Evolutionary conservation across 2,888 invertebrate genomes (phyloP), one percentile per base, ranked within the genome.

Genomic region (Drosophila dives): DNA sequence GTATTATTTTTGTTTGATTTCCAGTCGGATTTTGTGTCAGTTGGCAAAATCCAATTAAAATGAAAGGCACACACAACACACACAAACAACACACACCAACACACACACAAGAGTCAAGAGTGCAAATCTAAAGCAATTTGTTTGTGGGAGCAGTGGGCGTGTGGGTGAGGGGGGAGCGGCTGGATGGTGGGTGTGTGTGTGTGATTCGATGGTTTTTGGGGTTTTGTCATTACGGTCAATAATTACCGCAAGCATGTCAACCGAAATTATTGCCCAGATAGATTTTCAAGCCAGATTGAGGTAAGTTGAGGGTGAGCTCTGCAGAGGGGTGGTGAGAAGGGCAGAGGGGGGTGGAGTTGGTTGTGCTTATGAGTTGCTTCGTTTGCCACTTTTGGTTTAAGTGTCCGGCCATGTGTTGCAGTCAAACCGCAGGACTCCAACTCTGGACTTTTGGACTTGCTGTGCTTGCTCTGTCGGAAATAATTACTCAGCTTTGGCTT

Each of bases 171-270:
- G 34, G n/a, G 36, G 17, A 5, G 6, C 11, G 23, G n/a, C 0
- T 6, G 51, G 20, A 4, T 15, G 38, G 38, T 36, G 36, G 15
- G 36, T 7, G 38, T 17, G 20, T 17, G 20, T 17, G 36, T 26
- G 71, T 64, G 62, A 51, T 72, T 65, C 72, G 69, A 71, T 71
- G 86, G 73, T 60, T 82, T 74, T 67, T 68, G 90, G 90, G 83
- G 90, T 83, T 91, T 91, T 91, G 90, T 91, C 86, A 91, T 91
- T 91, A 91, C 86, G 92, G 92, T 86, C 91, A 87, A 91, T 92
- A 90, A 92, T 91, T 90, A 90, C 92, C 89, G 81, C 92, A 92
- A 91, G 89, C 91, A 87, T 92, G 91, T 91, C 91, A 92, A 90
- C 86, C 83, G 82, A 87, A 91, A 91, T 91, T 91, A 91, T 88